Percentiles rank a stretch among this genome's conserved stretches.
Evolutionary conservation across 2,888 invertebrate species (phyloP).

Genomic region (Drosophila peninsularis): DNA sequence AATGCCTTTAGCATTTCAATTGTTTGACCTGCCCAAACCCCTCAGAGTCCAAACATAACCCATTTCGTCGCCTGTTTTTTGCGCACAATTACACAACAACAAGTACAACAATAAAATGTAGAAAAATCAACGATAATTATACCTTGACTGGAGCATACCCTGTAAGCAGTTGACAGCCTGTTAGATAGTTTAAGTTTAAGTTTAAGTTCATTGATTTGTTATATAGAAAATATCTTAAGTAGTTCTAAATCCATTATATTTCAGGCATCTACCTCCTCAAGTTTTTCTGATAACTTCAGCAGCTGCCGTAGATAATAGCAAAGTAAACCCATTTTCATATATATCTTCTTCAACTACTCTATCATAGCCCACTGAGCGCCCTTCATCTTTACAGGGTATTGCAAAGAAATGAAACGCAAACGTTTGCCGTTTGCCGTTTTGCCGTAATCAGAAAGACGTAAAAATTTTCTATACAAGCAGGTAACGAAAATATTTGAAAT

Average conservation of each 20-base stretch:
- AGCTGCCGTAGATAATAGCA: too few species aligned
- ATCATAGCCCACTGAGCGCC: background rate
- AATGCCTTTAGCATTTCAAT: constrained; percentile 54
- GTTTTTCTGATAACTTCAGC: too few species aligned
- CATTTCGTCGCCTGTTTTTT: constrained; percentile 62
- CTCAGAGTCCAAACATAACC: constrained; percentile 43
- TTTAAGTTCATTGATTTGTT: too few species aligned
- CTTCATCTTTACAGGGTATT: constrained; percentile 28
- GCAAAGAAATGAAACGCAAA: constrained; percentile 37
- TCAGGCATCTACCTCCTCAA: too few species aligned
- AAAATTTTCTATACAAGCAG: constrained; percentile 73
- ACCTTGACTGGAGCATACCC: constrained; percentile 15
- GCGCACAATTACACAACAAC: constrained; percentile 79
- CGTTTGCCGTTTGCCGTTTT: constrained; percentile 62
- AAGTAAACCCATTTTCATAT: too few species aligned
- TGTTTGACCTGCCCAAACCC: constrained; percentile 37
- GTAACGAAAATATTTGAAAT: constrained; percentile 79
- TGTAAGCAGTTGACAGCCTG: background rate
- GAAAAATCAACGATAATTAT: background rate
- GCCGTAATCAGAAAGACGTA: constrained; percentile 77
- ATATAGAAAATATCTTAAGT: too few species aligned
- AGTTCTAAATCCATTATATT: too few species aligned
- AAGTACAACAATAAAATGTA: constrained; percentile 48
- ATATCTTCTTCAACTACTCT: accelerated
- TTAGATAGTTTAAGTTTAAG: too few species aligned